Conservation (phyloP, 2,888 invertebrate genomes). For the Erynnis tages region DNA sequence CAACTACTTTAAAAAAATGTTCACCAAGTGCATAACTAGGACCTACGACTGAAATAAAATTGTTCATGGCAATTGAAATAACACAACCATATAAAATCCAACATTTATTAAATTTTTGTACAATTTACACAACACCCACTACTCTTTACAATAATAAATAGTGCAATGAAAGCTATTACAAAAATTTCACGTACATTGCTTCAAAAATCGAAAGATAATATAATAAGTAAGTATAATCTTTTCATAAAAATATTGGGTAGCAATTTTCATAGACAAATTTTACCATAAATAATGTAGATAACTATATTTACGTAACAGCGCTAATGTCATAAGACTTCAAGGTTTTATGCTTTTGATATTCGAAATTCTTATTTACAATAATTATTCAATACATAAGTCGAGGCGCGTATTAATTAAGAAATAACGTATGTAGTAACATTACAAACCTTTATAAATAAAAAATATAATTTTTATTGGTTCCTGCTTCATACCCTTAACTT, state of each 20-base stretch:
- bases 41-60: background rate
- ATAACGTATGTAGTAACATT: too few species aligned
- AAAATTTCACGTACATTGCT: slow-evolving; percentile 43
- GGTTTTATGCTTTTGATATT: background rate
- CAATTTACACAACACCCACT: slow-evolving; percentile 66
- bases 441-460: too few species aligned
- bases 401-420: too few species aligned
- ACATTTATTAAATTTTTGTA: slow-evolving; percentile 78
- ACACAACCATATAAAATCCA: slow-evolving; percentile 48
- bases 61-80: slow-evolving; percentile 11
- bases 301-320: slow-evolving; percentile 10
- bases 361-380: background rate
- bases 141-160: slow-evolving; percentile 42
- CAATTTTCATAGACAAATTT: slow-evolving; percentile 29
- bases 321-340: slow-evolving; percentile 5
- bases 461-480: too few species aligned
- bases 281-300: slow-evolving; percentile 7
- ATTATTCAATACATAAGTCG: background rate
- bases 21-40: background rate
- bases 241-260: slow-evolving; percentile 48
- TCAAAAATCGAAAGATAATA: slow-evolving; percentile 49
- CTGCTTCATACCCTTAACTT: too few species aligned
- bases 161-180: slow-evolving; percentile 58
- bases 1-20: background rate
- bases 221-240: too few species aligned